phyloP scores from a whole-genome alignment of 2,113 vertebrate genomes.

The Heptranchias perlo region DNA sequence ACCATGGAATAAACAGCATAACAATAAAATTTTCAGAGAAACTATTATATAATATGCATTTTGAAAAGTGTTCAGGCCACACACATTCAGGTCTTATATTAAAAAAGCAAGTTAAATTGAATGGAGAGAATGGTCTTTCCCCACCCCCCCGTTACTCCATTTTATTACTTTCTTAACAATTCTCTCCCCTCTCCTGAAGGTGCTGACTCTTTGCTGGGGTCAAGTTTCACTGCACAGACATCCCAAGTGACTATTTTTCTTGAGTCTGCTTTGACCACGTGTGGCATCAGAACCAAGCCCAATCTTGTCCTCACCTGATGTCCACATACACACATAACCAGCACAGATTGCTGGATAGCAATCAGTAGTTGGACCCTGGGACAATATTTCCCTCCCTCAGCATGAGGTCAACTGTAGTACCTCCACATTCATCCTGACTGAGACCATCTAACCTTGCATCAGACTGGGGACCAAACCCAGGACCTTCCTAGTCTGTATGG shows the following conservation, averaged over 20 bases:
- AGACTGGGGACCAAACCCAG: too few species aligned
- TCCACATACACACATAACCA: too few species aligned
- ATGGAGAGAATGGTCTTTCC: background rate
- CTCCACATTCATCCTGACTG: too few species aligned
- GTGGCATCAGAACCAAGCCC: too few species aligned
- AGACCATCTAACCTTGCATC: too few species aligned
- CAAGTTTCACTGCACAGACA: background rate
- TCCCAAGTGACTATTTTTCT: background rate
- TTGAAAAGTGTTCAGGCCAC: background rate
- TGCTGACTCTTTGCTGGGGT: background rate
- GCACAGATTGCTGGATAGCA: too few species aligned
- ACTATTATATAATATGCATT: background rate
- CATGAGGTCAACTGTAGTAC: too few species aligned
- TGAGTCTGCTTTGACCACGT: background rate
- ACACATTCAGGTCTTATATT: background rate
- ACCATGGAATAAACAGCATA: background rate
- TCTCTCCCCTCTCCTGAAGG: background rate
- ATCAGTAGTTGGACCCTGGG: too few species aligned
- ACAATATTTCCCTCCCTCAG: too few species aligned
- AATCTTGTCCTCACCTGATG: too few species aligned
- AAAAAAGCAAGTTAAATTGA: background rate
- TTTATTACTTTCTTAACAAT: background rate
- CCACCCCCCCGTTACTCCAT: background rate
- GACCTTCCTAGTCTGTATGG: too few species aligned
- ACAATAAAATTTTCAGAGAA: background rate